phyloP scores from a whole-genome alignment of 2,113 vertebrate genomes.

The Chrysemys picta region DNA sequence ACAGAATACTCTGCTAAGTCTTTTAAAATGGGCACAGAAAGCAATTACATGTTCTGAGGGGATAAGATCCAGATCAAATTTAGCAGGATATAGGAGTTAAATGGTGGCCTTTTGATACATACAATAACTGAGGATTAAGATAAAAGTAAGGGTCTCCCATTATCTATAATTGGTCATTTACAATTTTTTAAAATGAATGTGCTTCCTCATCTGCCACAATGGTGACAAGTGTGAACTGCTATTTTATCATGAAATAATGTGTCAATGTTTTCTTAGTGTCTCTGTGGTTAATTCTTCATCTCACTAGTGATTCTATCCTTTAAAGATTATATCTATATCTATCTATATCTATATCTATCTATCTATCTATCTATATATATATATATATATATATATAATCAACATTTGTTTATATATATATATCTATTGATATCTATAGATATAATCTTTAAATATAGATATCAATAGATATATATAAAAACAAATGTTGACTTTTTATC shows the following conservation, averaged over 20 bases:
- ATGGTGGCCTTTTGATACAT: conserved; percentile 22
- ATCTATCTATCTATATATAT: too few relatives aligned
- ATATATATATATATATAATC: too few relatives aligned
- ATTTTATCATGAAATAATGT: not conserved
- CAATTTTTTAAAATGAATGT: conserved; percentile 29
- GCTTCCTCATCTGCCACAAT: conserved; percentile 36
- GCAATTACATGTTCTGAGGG: conserved; percentile 52
- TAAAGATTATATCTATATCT: not conserved
- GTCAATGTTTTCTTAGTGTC: not conserved
- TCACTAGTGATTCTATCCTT: not conserved
- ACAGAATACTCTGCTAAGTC: conserved; percentile 35
- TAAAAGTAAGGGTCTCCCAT: conserved; percentile 51
- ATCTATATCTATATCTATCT: too few relatives aligned
- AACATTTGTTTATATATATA: too few relatives aligned
- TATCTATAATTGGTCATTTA: conserved; percentile 68
- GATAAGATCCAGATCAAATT: conserved; percentile 65
- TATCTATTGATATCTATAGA: too few relatives aligned
- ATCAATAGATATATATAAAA: not conserved
- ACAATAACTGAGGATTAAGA: conserved; percentile 62
- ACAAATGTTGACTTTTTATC: not conserved
- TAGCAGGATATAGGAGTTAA: conserved; percentile 33
- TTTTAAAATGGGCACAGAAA: conserved; percentile 63
- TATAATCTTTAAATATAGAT: too few relatives aligned
- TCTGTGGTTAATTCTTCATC: conserved; percentile 29
- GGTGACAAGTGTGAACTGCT: conserved; percentile 33